Evolutionary conservation across 2,888 invertebrate genomes (phyloP).

Genomic region (Toxonevra muliebris): DNA sequence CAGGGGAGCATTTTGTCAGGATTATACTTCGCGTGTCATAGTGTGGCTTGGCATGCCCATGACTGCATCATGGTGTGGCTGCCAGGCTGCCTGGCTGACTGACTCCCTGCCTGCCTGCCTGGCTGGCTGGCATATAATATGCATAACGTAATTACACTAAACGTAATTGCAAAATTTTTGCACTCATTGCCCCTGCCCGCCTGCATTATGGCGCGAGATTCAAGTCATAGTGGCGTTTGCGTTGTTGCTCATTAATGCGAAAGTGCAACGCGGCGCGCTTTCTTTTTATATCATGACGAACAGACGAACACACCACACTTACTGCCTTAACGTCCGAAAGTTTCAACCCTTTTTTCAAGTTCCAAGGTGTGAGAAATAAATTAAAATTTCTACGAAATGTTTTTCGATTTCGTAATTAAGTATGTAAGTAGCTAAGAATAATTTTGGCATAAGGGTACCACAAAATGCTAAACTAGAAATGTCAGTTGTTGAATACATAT

Average conservation of each 20-base stretch:
- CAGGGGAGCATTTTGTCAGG: not conserved
- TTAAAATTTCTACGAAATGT: not conserved
- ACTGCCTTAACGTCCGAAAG: not conserved
- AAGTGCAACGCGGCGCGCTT: not conserved
- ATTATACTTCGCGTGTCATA: not conserved
- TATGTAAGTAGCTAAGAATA: no score
- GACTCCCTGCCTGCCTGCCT: slow-evolving; percentile 5
- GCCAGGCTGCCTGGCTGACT: slow-evolving; percentile 27
- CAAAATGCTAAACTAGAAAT: no score
- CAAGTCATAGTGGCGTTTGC: no score
- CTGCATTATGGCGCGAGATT: no score
- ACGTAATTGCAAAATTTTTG: slow-evolving; percentile 56
- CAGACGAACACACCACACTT: not conserved
- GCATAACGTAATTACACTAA: slow-evolving; percentile 63
- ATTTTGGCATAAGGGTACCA: not conserved
- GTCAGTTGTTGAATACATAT: no score
- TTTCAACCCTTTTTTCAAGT: not conserved
- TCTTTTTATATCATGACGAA: not conserved
- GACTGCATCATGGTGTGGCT: slow-evolving; percentile 13
- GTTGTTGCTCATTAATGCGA: no score
- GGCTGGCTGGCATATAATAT: slow-evolving; percentile 51
- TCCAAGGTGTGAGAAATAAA: slow-evolving; percentile 8
- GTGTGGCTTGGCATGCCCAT: not conserved
- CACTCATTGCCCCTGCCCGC: slow-evolving; percentile 13
- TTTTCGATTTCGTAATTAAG: slow-evolving; percentile 2